Base-by-base conservation (phyloP, 2,797 vertebrate species). In the Onychomys arenicola region DNA sequence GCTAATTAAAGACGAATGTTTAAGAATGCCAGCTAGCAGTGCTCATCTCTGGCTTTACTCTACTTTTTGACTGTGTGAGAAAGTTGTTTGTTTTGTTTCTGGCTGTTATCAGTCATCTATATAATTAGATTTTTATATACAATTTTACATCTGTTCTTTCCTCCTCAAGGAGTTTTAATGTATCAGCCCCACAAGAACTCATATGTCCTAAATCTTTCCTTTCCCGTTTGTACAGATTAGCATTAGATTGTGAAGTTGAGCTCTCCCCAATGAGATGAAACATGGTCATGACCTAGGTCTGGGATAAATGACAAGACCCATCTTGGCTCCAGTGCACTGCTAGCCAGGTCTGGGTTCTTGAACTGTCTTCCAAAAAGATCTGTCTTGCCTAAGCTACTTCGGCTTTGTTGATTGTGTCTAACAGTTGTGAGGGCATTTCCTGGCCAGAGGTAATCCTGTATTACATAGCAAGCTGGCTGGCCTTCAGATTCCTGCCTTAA, bases 101-200 rank as follows among this genome's bases (percentile, higher is more conserved):
- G 89, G n/a, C 40, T 87, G 80, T 61, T 80, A 83, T 80, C 91
- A 40, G 91, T 87, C 78, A 55, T 90, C 61, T 94, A 40, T 89
- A 32, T 80, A 55, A 95, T 93, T 67, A 40, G 86, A 34, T 49
- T 82, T 69, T 90, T 59, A 57, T 37, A 11, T 23, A 3, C 61
- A 82, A 14, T 91, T 90, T 82, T 67, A 80, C 59, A 7, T 40
- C 55, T 46, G 7, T 17, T 82, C 49, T 57, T 67, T 40, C 32
- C 37, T 69, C 61, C 61, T 80, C 16, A 46, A 37, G 73, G 73
- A 25, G 1, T 37, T 73, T 78, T 90, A n/a, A 21, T 29, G 3
- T 25, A 17, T 29, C 55, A 40, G 7, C 25, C n/a, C 80, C 40
- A 57, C n/a, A 40, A 40, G 57, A 55, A 43, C 25, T 40, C n/a